Base-by-base conservation (phyloP, 2,113 vertebrate species). In the Gambusia holbrooki region DNA sequence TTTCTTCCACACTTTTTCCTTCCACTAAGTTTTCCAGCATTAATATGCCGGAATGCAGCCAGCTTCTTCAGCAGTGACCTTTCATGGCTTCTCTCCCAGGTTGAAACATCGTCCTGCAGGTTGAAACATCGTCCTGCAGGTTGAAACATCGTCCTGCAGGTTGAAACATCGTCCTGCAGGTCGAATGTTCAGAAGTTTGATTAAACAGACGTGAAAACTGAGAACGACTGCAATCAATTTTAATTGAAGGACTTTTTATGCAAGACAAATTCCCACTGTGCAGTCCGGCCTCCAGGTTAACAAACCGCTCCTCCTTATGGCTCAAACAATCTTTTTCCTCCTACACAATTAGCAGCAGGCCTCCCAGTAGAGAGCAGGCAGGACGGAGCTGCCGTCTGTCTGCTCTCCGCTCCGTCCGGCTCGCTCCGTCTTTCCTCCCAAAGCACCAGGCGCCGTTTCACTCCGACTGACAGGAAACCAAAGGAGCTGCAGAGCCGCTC, bases 261-360 rank as follows among this genome's bases (percentile, higher is more conserved):
- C 45, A 51, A 62, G 73, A 82, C 63, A 68, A 60, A 83, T 64
- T 85, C 87, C 79, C 86, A 48, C 5, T 82, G 74, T 37, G 27
- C 81, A 79, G 77, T 78, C 73, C 70, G 80, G 80, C 89, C 80
- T 63, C 33, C 9, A 68, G 86, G 88, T 91, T 80, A 87, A 84
- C 82, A 84, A 90, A 88, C 82, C 86, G 70, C 80, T 60, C 77
- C 81, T 75, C 81, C 80, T 69, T 72, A 77, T 2, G 27, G 85
- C 78, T 78, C 67, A 74, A 86, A 83, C 86, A 82, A 79, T 87
- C 85, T 79, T 67, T 84, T 74, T 75, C 82, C 67, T 77, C 81
- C 58, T 12, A 61, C 69, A 81, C 76, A 90, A 85, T 90, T 87
- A 92, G 84, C 33, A 70, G 32, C 75, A 48, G 30, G 67, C 61